Evolutionary conservation across 2,797 vertebrate species (phyloP), one percentile per base, ranked within the genome.

Genomic region (Rhadinocentrus ornatus): DNA sequence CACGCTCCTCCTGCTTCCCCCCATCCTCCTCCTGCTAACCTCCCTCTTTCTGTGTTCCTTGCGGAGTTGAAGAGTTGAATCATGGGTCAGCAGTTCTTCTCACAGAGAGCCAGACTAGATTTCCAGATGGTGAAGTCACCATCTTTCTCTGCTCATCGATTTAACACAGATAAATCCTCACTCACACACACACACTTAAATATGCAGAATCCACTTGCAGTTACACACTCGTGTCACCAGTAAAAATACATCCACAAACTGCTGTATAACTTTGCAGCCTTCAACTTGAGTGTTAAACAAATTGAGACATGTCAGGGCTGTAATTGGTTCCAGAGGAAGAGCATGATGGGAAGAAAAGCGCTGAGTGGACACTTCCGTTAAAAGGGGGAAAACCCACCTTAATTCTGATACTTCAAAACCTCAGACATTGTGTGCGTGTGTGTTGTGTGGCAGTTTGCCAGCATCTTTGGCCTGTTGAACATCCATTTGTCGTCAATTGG

Each of bases 41-140:
- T 64, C 78, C 29, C 62, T 39, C 66, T 15, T 61, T 48, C 50
- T 56, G 62, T 58, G 41, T 69, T 85, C 83, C 77, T 88, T 12
- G 56, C 48, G 71, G 86, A 91, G 93, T 90, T 93, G 88, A 93
- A 96, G 92, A 97, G 96, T 96, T 97, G 96, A 97, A 96, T 95
- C 93, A 83, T 88, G 93, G 96, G 96, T 97, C 96, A 96, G 93
- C 91, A 93, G 94, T 94, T 96, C 93, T 95, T 92, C 90, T 91
- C 90, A 15, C 68, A 62, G 27, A 92, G 93, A 93, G 92, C 93
- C 94, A 95, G 95, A 96, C 95, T 95, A 93, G 92, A 96, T 96
- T 96, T 97, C 96, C 96, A 96, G 96, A 96, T 96, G 96, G 94
- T 92, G 94, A 89, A 93, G 94, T 94, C 93, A 90, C 89, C 90